A percentile compares a stretch with the other conserved stretches of the same genome.
Conservation (phyloP, 2,888 invertebrate genomes). For the Cephalotes varians region DNA sequence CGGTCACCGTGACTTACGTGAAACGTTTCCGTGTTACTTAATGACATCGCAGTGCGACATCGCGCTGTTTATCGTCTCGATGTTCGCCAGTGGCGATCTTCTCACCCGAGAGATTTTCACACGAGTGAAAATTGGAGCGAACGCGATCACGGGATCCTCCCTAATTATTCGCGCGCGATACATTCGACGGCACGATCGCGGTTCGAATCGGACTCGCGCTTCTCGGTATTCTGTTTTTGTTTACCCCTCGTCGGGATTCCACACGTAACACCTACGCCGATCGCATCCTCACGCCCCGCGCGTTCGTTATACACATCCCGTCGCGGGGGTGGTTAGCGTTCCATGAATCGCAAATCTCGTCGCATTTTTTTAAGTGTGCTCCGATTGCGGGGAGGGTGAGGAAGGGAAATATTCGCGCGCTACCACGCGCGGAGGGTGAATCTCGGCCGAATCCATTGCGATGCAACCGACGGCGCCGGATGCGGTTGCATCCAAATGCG, state of each 20-base stretch:
- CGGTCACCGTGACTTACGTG: background rate
- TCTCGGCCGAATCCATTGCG: background rate
- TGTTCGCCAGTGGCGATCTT: background rate
- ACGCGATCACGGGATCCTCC: background rate
- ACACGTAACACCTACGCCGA: too few species aligned
- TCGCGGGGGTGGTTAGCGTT: background rate
- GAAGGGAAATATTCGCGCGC: background rate
- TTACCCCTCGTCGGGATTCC: background rate
- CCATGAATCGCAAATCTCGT: conserved; percentile 29
- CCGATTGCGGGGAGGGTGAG: background rate
- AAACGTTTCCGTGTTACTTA: conserved; percentile 3
- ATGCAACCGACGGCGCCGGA: conserved; percentile 5
- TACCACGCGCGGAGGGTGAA: background rate
- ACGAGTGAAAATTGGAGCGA: background rate
- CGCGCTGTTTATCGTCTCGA: background rate
- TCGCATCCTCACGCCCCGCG: background rate
- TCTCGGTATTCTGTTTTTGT: background rate
- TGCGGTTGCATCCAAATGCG: conserved; percentile 35
- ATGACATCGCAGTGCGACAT: background rate
- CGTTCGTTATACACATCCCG: background rate
- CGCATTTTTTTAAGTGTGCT: conserved; percentile 20
- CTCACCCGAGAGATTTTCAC: background rate
- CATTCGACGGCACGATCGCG: background rate
- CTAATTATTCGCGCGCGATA: conserved; percentile 10
- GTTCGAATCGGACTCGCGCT: background rate